phyloP scores from a whole-genome alignment of 2,888 invertebrate species.

The Plebejus argus region DNA sequence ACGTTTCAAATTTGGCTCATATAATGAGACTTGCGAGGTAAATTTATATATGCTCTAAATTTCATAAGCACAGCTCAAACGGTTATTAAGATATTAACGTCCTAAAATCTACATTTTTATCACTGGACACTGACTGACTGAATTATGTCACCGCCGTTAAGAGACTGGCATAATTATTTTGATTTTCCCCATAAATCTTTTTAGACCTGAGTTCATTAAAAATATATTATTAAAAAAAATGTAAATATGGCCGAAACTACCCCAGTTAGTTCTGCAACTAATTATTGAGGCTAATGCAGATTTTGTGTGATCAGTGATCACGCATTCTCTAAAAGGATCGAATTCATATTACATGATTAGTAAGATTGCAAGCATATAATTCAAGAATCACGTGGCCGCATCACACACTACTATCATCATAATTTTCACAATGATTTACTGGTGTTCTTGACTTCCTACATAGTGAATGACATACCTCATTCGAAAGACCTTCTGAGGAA shows the following conservation, averaged over 20 bases:
- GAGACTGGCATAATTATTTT: background rate
- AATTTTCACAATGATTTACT: background rate
- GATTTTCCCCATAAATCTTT: background rate
- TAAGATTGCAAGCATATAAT: background rate
- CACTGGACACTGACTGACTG: too few relatives aligned
- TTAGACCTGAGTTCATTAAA: background rate
- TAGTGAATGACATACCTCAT: slow-evolving; percentile 9
- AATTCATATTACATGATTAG: background rate
- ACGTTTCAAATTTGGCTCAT: too few relatives aligned
- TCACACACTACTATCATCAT: background rate
- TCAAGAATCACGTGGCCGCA: background rate
- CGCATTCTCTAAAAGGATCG: background rate
- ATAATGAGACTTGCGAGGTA: too few relatives aligned
- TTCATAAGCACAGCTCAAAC: too few relatives aligned
- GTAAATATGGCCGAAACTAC: too few relatives aligned
- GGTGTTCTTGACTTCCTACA: background rate
- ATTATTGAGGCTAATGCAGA: too few relatives aligned
- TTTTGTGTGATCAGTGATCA: background rate
- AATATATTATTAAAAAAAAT: too few relatives aligned
- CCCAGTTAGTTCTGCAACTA: too few relatives aligned
- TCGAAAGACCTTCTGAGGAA: slow-evolving; percentile 9
- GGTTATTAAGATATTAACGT: too few relatives aligned
- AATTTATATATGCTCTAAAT: too few relatives aligned
- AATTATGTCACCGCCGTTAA: background rate
- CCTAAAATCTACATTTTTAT: too few relatives aligned